Conservation (phyloP, 2,113 vertebrate species). For the Piaya cayana region DNA sequence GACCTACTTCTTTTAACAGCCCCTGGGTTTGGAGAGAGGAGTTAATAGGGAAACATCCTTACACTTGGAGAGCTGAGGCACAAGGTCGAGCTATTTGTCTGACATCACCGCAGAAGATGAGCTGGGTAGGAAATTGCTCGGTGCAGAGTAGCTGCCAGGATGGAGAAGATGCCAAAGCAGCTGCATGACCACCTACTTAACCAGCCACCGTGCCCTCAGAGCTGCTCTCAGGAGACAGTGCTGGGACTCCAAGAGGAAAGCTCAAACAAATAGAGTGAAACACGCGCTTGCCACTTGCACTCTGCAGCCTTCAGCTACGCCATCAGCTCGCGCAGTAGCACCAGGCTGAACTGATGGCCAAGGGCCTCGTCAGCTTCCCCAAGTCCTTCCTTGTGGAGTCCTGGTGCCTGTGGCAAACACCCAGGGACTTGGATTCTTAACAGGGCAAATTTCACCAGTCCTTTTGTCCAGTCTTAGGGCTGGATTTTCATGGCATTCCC, state of each 20-base stretch:
- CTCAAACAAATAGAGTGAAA: neutral
- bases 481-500: neutral
- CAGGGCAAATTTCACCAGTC: neutral
- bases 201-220: neutral
- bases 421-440: neutral
- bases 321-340: neutral
- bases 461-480: neutral
- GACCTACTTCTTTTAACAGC: constrained; percentile 40
- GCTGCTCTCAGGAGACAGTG: neutral
- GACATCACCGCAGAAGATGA: neutral
- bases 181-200: neutral
- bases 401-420: neutral
- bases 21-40: constrained; percentile 1
- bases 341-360: neutral
- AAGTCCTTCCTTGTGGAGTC: too few relatives aligned
- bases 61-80: neutral
- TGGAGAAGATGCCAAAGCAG: neutral
- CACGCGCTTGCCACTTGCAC: fast-evolving
- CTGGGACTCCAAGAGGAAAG: neutral
- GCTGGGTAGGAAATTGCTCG: neutral
- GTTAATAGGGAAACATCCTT: neutral
- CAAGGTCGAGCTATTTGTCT: neutral
- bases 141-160: neutral
- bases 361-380: neutral
- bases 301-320: neutral